A percentile compares a stretch with the other conserved stretches of the same genome.
Conservation (phyloP, 1,140 invertebrate species). For the Meteorus sp. region DNA sequence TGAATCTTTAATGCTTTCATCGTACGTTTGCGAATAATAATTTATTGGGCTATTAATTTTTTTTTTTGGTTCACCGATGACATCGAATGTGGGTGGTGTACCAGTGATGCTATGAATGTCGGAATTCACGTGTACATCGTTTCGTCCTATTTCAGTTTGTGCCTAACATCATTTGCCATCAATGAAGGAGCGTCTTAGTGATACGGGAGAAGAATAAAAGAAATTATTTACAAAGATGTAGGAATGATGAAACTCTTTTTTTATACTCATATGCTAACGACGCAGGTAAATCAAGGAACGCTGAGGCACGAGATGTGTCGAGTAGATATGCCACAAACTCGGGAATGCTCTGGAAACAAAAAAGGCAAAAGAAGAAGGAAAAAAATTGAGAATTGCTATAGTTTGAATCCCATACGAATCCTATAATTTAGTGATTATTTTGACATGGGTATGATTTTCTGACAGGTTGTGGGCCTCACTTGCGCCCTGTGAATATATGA, state of each 20-base stretch:
- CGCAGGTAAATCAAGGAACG: slow-evolving; percentile 18
- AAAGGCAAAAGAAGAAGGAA: no score
- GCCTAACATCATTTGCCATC: neutral
- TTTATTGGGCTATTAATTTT: slow-evolving; percentile 11
- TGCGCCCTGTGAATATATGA: slow-evolving; percentile 35
- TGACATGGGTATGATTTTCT: slow-evolving; percentile 56
- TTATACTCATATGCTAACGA: neutral
- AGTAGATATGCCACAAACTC: slow-evolving; percentile 43
- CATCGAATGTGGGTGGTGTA: neutral
- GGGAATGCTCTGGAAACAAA: slow-evolving; percentile 38
- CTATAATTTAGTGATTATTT: slow-evolving; percentile 59
- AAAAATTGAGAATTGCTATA: slow-evolving; percentile 31
- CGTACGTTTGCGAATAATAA: slow-evolving; percentile 2
- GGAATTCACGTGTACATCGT: no score
- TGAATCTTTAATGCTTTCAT: slow-evolving; percentile 9
- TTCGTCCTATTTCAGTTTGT: no score
- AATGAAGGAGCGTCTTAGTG: no score
- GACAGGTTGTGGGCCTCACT: slow-evolving; percentile 50
- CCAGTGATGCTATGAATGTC: neutral
- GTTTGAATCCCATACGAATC: slow-evolving; percentile 46
- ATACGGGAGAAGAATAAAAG: neutral
- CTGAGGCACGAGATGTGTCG: slow-evolving; percentile 31
- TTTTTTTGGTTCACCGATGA: neutral
- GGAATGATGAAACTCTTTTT: no score
- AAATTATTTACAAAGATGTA: neutral